phyloP scores from a whole-genome alignment of 2,888 invertebrate species.

The Anthrax anthrax region DNA sequence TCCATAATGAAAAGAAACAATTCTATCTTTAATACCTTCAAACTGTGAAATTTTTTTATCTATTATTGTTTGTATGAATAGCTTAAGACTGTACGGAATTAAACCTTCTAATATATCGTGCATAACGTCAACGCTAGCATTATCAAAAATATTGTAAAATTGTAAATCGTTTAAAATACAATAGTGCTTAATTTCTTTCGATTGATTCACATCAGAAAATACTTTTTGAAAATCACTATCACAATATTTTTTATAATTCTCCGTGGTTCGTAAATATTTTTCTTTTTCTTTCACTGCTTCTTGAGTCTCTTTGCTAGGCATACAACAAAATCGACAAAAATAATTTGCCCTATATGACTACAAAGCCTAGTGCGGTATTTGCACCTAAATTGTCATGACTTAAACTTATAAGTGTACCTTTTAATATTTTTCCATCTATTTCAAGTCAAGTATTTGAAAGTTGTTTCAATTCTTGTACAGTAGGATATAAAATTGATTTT shows the following conservation, averaged over 20 bases:
- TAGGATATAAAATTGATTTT: not conserved
- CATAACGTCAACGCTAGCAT: not conserved
- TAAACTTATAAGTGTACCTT: constrained; percentile 5
- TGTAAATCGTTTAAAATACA: not conserved
- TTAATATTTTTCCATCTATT: constrained; percentile 6
- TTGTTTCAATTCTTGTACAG: constrained; percentile 2
- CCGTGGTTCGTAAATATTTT: not conserved
- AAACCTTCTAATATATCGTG: not conserved
- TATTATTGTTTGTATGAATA: not conserved
- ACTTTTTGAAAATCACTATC: not conserved
- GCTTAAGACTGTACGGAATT: too few relatives aligned
- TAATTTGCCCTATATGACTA: not conserved
- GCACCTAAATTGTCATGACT: constrained; percentile 4
- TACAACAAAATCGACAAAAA: not conserved
- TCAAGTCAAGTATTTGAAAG: constrained; percentile 5
- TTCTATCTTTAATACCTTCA: not conserved
- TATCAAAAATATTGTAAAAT: not conserved
- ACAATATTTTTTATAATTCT: not conserved
- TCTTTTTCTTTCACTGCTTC: not conserved
- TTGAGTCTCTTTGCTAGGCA: not conserved
- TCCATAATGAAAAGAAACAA: not conserved
- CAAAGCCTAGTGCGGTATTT: not conserved
- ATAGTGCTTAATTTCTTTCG: not conserved
- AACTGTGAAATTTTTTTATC: not conserved
- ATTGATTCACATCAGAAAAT: not conserved